These are phyloP conservation scores for Drosophila insularis DNA, from an alignment of 1,140 invertebrate species.

Conservation along the genomic window DNA sequence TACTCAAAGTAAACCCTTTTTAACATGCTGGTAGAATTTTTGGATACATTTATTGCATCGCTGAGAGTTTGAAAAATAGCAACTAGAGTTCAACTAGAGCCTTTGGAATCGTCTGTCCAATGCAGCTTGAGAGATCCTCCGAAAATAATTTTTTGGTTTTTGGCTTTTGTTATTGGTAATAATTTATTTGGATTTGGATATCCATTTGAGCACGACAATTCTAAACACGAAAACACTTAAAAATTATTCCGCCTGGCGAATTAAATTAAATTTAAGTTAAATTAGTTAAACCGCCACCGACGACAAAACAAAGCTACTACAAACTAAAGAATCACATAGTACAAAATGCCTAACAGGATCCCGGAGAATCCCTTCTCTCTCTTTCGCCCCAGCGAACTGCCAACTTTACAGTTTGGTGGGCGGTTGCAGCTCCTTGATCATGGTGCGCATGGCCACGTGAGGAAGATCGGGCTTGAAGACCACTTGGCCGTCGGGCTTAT, in stretches of 20 bases:
- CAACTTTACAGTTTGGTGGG: conserved; percentile 40
- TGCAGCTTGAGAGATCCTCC: background rate
- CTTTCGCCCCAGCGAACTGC: background rate
- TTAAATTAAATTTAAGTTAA: conserved; percentile 66
- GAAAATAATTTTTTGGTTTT: background rate
- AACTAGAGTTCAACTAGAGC: too few species aligned
- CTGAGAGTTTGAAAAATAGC: too few species aligned
- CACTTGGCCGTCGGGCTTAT: conserved; percentile 84
- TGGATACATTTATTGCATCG: too few species aligned
- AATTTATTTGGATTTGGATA: conserved; percentile 25
- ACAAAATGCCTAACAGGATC: conserved; percentile 46
- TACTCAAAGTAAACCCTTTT: too few species aligned
- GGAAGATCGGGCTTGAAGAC: conserved; percentile 85
- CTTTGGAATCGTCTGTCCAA: too few species aligned
- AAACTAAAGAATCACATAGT: conserved; percentile 77
- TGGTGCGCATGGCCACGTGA: conserved; percentile 84
- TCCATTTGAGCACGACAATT: conserved; percentile 49
- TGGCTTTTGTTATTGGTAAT: conserved; percentile 20
- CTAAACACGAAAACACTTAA: conserved; percentile 63
- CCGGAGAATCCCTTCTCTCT: background rate
- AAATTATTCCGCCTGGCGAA: conserved; percentile 39
- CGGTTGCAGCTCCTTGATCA: conserved; percentile 82
- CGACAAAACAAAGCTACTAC: conserved; percentile 43
- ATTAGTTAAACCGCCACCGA: conserved; percentile 64
- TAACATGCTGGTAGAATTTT: too few species aligned